Evolutionary conservation across 2,888 invertebrate genomes (phyloP).

Genomic region (Callinectes sapidus): DNA sequence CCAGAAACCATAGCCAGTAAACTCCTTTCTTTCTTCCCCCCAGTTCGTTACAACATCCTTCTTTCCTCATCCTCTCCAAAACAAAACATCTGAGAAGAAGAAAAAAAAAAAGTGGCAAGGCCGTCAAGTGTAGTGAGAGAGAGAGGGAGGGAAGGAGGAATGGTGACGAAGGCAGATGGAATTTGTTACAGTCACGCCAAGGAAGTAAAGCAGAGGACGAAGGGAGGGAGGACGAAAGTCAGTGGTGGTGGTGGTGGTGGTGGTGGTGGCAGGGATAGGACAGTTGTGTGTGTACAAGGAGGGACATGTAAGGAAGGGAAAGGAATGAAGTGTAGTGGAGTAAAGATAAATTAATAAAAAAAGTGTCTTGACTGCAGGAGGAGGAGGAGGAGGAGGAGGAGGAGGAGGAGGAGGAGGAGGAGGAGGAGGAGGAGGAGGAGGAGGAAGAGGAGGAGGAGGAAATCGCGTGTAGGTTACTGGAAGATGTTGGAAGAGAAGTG

Average conservation of each 20-base stretch:
- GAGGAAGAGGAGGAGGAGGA: neutral
- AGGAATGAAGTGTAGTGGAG: neutral
- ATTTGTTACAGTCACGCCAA: neutral
- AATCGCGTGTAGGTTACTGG: neutral
- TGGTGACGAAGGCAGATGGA: neutral
- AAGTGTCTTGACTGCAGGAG: neutral
- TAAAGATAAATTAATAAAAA: neutral
- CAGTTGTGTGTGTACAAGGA: neutral
- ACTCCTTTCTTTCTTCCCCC: neutral
- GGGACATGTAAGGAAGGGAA: neutral
- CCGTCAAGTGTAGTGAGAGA: neutral
- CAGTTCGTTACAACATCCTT: neutral
- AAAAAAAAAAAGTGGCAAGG: neutral
- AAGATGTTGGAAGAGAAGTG: neutral
- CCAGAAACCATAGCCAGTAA: neutral
- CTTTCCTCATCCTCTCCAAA: neutral
- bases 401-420: neutral
- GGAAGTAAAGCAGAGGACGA: neutral
- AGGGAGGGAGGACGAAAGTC: neutral
- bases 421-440: neutral
- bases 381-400: neutral
- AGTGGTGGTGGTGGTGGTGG: neutral
- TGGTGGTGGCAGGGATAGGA: neutral
- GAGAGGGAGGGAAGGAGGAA: no score
- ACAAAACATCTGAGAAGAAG: neutral